phyloP scores from a whole-genome alignment of 1,140 invertebrate genomes.

The Hycleus phaleratus region DNA sequence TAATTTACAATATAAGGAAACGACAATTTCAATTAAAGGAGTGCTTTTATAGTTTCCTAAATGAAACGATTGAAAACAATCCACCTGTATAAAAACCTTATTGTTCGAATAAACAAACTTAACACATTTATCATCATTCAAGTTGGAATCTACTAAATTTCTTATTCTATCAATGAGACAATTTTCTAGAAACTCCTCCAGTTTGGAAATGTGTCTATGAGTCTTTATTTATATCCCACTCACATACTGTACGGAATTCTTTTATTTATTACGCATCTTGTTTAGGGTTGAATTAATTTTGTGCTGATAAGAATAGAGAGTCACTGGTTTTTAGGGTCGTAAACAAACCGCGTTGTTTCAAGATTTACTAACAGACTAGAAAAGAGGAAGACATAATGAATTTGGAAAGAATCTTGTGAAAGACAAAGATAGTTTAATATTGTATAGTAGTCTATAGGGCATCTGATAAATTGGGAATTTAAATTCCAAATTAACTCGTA shows the following conservation, averaged over 20 bases:
- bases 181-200: too few relatives aligned
- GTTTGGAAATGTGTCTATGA: background rate
- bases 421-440: background rate
- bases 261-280: slow-evolving; percentile 7
- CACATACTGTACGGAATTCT: background rate
- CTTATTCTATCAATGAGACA: too few relatives aligned
- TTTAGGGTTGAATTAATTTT: background rate
- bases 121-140: too few relatives aligned
- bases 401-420: background rate
- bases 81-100: too few relatives aligned
- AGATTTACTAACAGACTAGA: slow-evolving; percentile 4
- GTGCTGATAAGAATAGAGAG: background rate
- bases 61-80: too few relatives aligned
- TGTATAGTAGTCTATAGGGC: background rate
- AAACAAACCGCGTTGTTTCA: slow-evolving; percentile 1
- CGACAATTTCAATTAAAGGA: too few relatives aligned
- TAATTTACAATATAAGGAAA: too few relatives aligned
- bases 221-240: background rate
- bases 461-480: slow-evolving; percentile 41
- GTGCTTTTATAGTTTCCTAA: too few relatives aligned
- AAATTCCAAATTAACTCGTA: slow-evolving; percentile 41
- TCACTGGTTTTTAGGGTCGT: background rate
- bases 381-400: background rate
- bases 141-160: too few relatives aligned
- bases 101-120: too few relatives aligned